Base-by-base conservation (phyloP, 2,888 invertebrate genomes). In the Lutraria lutraria region DNA sequence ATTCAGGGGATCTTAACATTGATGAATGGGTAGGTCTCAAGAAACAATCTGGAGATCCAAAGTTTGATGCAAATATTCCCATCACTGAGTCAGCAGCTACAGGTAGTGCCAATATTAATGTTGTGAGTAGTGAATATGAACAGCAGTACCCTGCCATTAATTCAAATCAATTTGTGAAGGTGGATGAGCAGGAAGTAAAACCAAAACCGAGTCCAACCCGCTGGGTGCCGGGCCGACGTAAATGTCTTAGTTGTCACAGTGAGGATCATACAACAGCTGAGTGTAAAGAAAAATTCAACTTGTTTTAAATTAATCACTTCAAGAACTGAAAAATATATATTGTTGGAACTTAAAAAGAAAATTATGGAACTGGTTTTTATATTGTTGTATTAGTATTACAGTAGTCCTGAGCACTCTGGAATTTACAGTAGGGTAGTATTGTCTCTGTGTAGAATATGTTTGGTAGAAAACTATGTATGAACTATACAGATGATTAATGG, bases 181-280 rank as follows among this genome's bases (percentile, higher is more conserved):
- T n/a, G 3, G 82, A 85, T 12, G 53, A 34, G n/a, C 25, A 56
- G 16, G 80, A 34, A 25, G n/a, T 34, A 15, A 52, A 34, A 31
- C 25, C 56, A 21, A 52, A 43, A 72, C 80, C 80, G 52, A 53
- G 56, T 29, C 72, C 76, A 12, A 79, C 88, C 29, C 82, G 89
- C 13, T 93, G 93, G 93, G 87, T 87, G 19, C 93, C 93, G 15
- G 88, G 92, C 12, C 76, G 81, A 19, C 87, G 93, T 53, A 86
- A 85, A 16, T 93, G 93, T 82, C 80, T 90, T 15, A 87, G 82
- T 12, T 93, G 93, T 90, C 89, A 92, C 19, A 92, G 91, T 76
- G 68, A 72, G 15, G 87, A 80, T 34, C 93, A 93, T 63, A 89
- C 88, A n/a, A 89, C 92, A 16, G 90, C 92, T 25, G 86, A 89